These are phyloP conservation scores for Noctua fimbriata DNA, from an alignment of 2,888 invertebrate species.

Conservation along the genomic window DNA sequence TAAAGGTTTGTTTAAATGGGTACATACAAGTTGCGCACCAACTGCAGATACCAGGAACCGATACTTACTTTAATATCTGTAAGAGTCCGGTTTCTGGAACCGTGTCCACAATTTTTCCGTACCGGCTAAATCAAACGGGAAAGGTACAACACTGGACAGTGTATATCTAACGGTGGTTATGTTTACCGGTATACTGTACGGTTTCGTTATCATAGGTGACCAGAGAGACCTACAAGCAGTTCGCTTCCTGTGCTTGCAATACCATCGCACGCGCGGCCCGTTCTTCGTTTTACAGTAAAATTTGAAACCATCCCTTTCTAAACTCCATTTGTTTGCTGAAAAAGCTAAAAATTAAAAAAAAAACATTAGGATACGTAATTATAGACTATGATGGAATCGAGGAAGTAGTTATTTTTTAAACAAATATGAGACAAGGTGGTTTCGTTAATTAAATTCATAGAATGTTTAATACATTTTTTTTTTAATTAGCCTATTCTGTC, in stretches of 20 bases:
- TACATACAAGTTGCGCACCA: not conserved
- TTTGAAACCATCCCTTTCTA: not conserved
- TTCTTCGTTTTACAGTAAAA: not conserved
- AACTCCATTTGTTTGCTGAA: constrained; percentile 32
- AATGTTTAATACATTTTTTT: no score
- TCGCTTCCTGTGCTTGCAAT: not conserved
- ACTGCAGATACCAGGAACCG: no score
- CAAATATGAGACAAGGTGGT: no score
- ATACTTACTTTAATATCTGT: no score
- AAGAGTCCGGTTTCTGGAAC: not conserved
- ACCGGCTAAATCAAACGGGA: no score
- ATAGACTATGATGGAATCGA: no score
- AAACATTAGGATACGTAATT: no score
- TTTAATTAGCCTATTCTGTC: no score
- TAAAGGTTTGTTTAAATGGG: not conserved
- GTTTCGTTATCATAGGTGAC: not conserved
- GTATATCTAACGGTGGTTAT: constrained; percentile 36
- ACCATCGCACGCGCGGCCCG: not conserved
- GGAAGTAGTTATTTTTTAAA: not conserved
- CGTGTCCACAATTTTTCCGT: not conserved
- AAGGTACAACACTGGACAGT: no score
- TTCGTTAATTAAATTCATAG: no score
- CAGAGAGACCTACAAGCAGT: not conserved
- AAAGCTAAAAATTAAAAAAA: not conserved
- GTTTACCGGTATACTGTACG: constrained; percentile 2